Evolutionary conservation across 2,888 invertebrate genomes (phyloP), one percentile per base, ranked within the genome.

Genomic region (Eumerus sabulonum): DNA sequence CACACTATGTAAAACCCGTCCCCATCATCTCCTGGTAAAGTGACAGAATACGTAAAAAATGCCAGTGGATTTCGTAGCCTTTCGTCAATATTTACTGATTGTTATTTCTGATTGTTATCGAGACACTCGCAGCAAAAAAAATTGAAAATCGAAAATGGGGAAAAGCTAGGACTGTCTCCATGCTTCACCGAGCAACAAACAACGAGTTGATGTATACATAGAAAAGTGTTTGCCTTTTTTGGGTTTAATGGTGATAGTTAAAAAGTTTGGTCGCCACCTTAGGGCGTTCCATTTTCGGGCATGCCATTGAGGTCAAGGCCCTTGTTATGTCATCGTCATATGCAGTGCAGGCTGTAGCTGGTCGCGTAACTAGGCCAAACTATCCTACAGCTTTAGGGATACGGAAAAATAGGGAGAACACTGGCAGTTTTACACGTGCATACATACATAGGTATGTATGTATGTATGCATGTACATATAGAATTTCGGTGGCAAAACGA

Each of bases 251-350:
- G 19, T 44, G 53, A 63, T 72, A 56, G 62, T 63, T 63, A 48
- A 76, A 27, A 27, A 60, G 11, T 67, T 67, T 73, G 54, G 62
- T 73, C 67, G 56, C 67, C 73, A 77, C 62, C 77, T 68, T 73
- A 63, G 73, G 62, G 59, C 62, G 27, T 62, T 77, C 67, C 62
- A 66, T 63, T 73, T 76, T 74, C 59, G 71, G 71, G 66, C 57
- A 48, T n/a, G 9, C 57, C 9, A 77, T 73, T 77, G 56, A 44
- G 77, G 77, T 77, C 77, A 77, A 77, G 77, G 77, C 67, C 53
- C 50, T 44, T 47, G 17, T 38, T 68, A 51, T 48, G 62, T 57
- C 73, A 77, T 44, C 45, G 44, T 40, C 40, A 40, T 40, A 66
- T 35, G 35, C 17, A 27, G 7, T 27, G 27, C 27, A 7, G 27